A percentile compares a stretch with the other conserved stretches of the same genome.
phyloP scores from a whole-genome alignment of 37 sponge, comb jelly and placozoan genomes.

The Dysidea cf. avara region DNA sequence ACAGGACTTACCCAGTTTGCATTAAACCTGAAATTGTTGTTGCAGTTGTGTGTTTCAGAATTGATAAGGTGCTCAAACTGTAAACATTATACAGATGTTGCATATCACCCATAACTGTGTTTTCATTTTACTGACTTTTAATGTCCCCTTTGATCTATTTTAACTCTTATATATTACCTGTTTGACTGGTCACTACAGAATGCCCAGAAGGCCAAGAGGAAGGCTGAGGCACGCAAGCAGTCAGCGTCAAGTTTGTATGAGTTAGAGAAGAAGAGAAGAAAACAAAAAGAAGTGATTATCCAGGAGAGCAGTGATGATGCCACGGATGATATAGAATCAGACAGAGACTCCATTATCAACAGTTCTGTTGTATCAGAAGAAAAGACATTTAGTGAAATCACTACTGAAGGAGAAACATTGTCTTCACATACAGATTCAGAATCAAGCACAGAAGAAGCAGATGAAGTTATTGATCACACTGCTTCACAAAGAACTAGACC shows the following conservation, averaged over 20 bases:
- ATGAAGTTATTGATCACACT: neutral
- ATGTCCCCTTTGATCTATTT: too few relatives aligned
- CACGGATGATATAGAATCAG: conserved; percentile 48
- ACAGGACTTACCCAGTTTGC: too few relatives aligned
- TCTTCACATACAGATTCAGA: conserved; percentile 24
- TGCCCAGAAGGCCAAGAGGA: conserved; percentile 61
- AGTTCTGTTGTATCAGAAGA: too few relatives aligned
- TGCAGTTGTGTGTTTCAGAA: too few relatives aligned
- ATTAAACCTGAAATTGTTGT: too few relatives aligned
- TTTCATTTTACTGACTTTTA: too few relatives aligned
- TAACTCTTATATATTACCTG: too few relatives aligned
- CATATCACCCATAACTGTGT: too few relatives aligned
- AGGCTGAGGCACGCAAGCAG: conserved; percentile 44
- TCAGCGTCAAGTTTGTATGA: conserved; percentile 4
- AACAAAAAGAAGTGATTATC: neutral
- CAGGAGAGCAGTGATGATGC: conserved; percentile 12
- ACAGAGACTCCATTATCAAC: neutral
- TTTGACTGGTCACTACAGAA: conserved; percentile 23
- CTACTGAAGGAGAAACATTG: too few relatives aligned
- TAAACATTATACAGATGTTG: too few relatives aligned
- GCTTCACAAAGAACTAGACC: neutral
- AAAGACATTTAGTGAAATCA: too few relatives aligned
- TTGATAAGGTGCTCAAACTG: too few relatives aligned
- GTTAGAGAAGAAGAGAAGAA: conserved; percentile 18
- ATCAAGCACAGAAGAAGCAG: conserved; percentile 42